Evolutionary conservation across 2,888 invertebrate species (phyloP).

Genomic region (Drosophila fungiperda): DNA sequence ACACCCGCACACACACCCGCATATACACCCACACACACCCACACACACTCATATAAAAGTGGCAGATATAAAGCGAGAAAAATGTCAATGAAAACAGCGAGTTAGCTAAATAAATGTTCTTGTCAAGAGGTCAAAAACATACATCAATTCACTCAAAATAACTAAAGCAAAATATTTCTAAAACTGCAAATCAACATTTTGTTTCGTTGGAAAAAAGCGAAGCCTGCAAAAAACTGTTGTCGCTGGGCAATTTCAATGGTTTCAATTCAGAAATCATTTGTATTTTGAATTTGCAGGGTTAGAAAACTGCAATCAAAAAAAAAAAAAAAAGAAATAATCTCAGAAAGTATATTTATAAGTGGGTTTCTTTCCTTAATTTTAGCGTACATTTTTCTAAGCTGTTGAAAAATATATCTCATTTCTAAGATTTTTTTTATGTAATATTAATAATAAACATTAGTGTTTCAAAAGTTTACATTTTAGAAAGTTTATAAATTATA

Average conservation of each 20-base stretch:
- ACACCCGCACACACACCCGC: slow-evolving; percentile 57
- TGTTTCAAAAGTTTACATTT: too few relatives aligned
- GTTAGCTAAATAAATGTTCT: slow-evolving; percentile 36
- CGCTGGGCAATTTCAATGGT: not conserved
- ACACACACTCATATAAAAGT: not conserved
- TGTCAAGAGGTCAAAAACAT: slow-evolving; percentile 41
- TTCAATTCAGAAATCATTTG: not conserved
- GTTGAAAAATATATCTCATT: too few relatives aligned
- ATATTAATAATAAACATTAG: too few relatives aligned
- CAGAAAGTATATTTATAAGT: not conserved
- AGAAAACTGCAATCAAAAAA: not conserved
- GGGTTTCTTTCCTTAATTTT: not conserved
- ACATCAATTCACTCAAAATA: slow-evolving; percentile 39
- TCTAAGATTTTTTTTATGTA: too few relatives aligned
- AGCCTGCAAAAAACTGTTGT: not conserved
- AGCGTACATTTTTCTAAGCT: too few relatives aligned
- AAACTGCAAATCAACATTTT: not conserved
- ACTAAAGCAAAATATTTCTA: not conserved
- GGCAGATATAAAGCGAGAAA: not conserved
- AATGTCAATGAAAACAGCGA: not conserved
- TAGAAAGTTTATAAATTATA: not conserved
- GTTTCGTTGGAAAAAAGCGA: not conserved
- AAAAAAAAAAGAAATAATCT: too few relatives aligned
- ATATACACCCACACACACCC: slow-evolving; percentile 12
- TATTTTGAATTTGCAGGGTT: not conserved